Percentiles rank a stretch among this genome's conserved stretches.
phyloP scores from a whole-genome alignment of 1,140 invertebrate species.

The Heliothis virescens region DNA sequence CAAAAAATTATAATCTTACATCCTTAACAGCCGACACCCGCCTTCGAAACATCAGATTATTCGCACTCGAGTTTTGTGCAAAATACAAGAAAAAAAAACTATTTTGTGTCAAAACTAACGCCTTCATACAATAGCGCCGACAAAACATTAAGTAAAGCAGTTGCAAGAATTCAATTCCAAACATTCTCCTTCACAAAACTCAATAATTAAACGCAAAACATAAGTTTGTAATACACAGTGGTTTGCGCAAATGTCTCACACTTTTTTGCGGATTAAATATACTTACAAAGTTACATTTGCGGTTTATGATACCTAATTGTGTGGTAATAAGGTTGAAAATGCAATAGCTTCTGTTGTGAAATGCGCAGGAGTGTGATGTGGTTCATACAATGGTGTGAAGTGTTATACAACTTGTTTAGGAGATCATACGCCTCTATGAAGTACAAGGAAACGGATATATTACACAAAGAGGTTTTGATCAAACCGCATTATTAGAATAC shows the following conservation, averaged over 20 bases:
- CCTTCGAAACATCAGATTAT: slow-evolving; percentile 12
- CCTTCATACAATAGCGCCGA: slow-evolving; percentile 29
- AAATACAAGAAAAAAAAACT: slow-evolving; percentile 41
- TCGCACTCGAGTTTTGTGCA: slow-evolving; percentile 48
- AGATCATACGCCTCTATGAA: slow-evolving; percentile 24
- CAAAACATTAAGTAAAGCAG: slow-evolving; percentile 11
- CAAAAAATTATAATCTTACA: slow-evolving; percentile 21
- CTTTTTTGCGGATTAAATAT: slow-evolving; percentile 38
- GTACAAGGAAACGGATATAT: slow-evolving; percentile 43
- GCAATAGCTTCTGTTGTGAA: not conserved
- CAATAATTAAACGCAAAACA: not conserved
- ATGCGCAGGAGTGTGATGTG: not conserved
- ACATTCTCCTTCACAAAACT: not conserved
- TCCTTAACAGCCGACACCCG: slow-evolving; percentile 18
- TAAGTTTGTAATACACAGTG: slow-evolving; percentile 36
- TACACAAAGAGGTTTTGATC: slow-evolving; percentile 43
- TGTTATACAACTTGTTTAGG: slow-evolving; percentile 20
- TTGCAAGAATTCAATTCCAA: not conserved
- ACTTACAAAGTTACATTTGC: not conserved
- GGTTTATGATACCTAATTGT: not conserved
- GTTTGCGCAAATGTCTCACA: slow-evolving; percentile 44
- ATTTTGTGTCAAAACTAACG: slow-evolving; percentile 53
- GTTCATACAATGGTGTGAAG: slow-evolving; percentile 11
- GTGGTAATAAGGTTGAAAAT: slow-evolving; percentile 14
- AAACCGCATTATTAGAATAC: not conserved